Conservation (phyloP, 2,113 vertebrate species). For the Uria lomvia region DNA sequence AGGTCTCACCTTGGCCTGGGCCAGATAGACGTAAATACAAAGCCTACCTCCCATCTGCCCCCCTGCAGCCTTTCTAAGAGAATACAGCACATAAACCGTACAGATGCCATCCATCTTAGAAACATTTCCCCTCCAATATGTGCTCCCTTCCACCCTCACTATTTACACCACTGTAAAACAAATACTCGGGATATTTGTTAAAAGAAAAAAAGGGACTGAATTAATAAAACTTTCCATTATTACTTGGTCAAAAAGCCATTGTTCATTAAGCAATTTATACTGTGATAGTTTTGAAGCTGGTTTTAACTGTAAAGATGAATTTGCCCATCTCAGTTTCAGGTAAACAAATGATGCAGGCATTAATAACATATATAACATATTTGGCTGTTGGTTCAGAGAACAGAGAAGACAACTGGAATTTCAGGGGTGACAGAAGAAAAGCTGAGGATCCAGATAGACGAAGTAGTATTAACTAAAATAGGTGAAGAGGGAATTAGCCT, state of each 20-base stretch:
- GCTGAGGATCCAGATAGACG: neutral
- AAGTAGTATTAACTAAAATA: neutral
- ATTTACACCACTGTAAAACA: neutral
- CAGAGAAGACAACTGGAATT: neutral
- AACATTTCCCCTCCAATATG: neutral
- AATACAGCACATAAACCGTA: neutral
- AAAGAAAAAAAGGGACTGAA: neutral
- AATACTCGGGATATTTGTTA: neutral
- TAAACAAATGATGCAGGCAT: neutral
- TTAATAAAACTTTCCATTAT: neutral
- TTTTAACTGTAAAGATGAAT: neutral
- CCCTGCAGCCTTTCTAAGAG: neutral
- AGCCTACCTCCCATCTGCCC: neutral
- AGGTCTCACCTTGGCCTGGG: neutral
- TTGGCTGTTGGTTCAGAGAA: neutral
- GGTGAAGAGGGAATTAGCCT: neutral
- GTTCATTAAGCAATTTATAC: accelerated
- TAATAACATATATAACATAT: no score
- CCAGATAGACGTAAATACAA: neutral
- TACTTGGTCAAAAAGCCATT: neutral
- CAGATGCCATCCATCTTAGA: no score
- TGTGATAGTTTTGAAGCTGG: neutral
- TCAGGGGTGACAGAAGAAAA: neutral
- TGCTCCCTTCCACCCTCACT: neutral
- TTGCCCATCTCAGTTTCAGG: neutral